A percentile compares a stretch with the other conserved stretches of the same genome.
phyloP scores from a whole-genome alignment of 2,888 invertebrate species.

The Mechanitis mazaeus region DNA sequence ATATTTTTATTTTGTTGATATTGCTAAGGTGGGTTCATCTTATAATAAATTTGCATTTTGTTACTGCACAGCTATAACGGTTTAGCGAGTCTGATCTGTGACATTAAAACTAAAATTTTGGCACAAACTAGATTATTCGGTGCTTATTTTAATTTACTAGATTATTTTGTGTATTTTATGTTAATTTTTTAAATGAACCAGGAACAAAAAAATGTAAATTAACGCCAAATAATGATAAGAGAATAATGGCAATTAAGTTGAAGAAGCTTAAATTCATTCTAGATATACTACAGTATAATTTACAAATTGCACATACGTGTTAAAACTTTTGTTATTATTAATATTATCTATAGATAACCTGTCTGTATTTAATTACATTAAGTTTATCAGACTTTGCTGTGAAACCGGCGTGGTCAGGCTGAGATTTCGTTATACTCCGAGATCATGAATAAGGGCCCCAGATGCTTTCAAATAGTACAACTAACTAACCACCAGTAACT shows the following conservation, averaged over 20 bases:
- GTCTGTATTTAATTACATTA: too few relatives aligned
- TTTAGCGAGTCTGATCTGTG: neutral
- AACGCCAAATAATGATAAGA: constrained; percentile 1
- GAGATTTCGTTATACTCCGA: too few relatives aligned
- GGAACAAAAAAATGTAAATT: neutral
- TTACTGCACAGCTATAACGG: neutral
- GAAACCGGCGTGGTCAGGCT: too few relatives aligned
- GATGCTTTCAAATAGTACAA: too few relatives aligned
- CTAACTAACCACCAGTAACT: constrained; percentile 30
- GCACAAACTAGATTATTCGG: constrained; percentile 1
- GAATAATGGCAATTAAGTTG: neutral
- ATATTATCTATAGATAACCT: too few relatives aligned
- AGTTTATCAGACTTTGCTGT: too few relatives aligned
- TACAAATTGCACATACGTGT: too few relatives aligned
- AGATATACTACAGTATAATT: too few relatives aligned
- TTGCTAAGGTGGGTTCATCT: too few relatives aligned
- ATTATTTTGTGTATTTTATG: neutral
- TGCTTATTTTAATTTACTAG: neutral
- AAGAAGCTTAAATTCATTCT: constrained; percentile 7
- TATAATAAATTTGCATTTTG: neutral
- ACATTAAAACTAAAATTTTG: constrained; percentile 1
- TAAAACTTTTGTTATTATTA: too few relatives aligned
- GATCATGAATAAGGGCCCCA: too few relatives aligned
- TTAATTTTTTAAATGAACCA: constrained; percentile 2
- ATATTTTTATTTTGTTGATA: too few relatives aligned